Evolutionary conservation across 1,140 invertebrate genomes (phyloP), one percentile per base, ranked within the genome.

Genomic region (Caenorhabditis tropicalis): DNA sequence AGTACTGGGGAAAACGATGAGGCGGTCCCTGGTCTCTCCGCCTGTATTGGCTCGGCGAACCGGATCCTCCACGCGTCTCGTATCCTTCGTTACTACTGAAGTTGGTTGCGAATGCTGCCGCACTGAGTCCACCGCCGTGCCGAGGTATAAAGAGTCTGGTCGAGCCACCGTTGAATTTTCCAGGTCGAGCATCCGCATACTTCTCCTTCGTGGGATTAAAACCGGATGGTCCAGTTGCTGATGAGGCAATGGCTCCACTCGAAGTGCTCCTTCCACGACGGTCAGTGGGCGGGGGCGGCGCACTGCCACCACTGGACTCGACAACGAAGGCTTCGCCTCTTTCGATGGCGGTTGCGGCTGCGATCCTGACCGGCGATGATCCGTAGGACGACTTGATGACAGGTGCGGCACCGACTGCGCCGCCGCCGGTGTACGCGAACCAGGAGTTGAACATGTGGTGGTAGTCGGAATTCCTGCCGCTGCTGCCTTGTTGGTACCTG

Each of bases 361-460:
- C 65, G 65, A 43, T 74, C 65, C 65, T 16, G 33, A 43, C 36
- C 65, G 65, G 65, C 21, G 65, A 74, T 46, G 36, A 46, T 27
- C 65, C 65, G 15, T 74, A 74, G 6, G 65, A 43, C 12, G 65
- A 74, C 29, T 82, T 82, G 82, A 82, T 82, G 82, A 82, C 36
- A 1, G 82, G 60, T 5, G 82, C 58, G 21, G 82, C 82, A 9
- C 82, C 82, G 21, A 70, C 33, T 29, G 82, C 82, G 9, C 83
- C 83, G 10, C 70, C 79, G 70, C 85, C 85, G 27, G 85, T 86
- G 82, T 85, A 86, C 48, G 86, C 86, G 86, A 87, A 87, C 83
- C 85, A 87, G 9, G 86, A 82, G 86, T 87, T 87, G 86, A 87
- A 87, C 82, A 84, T 84, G 86, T 87, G 82, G 74, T 86, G 79